Evolutionary conservation across 2,797 vertebrate species (phyloP).

Genomic region (Rousettus madagascariensis): DNA sequence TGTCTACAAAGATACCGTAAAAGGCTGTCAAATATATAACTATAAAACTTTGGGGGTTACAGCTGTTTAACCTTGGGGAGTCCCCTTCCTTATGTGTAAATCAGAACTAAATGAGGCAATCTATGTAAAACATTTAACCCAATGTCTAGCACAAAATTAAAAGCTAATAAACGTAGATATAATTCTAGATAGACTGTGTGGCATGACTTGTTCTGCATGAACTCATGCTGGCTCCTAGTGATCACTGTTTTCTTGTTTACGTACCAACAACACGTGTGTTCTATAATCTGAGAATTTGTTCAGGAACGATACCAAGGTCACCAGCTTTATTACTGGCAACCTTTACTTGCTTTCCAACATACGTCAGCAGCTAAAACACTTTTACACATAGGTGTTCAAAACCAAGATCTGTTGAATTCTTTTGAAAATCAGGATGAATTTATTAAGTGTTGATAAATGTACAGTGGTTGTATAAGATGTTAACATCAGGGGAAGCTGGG

Average conservation of each 20-base stretch:
- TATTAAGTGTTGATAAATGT: conserved; percentile 24
- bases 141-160: conserved; percentile 47
- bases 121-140: not conserved
- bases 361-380: conserved; percentile 22
- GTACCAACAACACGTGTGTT: not conserved
- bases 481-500: not conserved
- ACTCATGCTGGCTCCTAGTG: not conserved
- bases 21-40: conserved; percentile 19
- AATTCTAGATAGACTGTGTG: not conserved
- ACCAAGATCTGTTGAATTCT: not conserved
- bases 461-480: not conserved
- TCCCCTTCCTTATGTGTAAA: not conserved
- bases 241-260: not conserved
- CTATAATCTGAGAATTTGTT: not conserved
- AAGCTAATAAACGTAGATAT: not conserved
- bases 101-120: conserved; percentile 14
- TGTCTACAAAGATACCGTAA: conserved; percentile 1
- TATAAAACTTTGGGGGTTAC: not conserved
- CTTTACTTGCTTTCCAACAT: not conserved
- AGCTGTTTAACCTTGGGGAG: not conserved
- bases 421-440: conserved; percentile 8
- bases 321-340: not conserved
- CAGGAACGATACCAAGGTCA: conserved; percentile 4
- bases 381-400: not conserved
- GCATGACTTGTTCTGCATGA: not conserved